phyloP scores from a whole-genome alignment of 2,888 invertebrate genomes.

The Bombylius discolor region DNA sequence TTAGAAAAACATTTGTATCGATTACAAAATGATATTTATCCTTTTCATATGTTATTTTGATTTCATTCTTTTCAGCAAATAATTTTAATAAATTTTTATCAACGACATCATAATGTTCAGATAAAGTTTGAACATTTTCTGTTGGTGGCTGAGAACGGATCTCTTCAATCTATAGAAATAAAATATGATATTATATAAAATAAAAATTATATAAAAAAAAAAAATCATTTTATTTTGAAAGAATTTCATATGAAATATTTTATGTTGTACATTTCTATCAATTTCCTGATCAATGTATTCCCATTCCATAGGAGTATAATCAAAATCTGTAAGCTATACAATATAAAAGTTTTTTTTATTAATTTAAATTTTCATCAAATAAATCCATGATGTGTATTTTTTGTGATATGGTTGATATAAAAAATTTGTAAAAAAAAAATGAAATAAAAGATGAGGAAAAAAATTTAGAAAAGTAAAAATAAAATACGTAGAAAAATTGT shows the following conservation, averaged over 20 bases:
- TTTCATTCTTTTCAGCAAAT: slow-evolving; percentile 15
- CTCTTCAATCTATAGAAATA: not conserved
- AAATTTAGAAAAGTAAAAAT: too few species aligned
- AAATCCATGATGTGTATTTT: too few species aligned
- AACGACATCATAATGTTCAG: slow-evolving; percentile 18
- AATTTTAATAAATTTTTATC: slow-evolving; percentile 22
- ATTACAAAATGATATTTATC: slow-evolving; percentile 34
- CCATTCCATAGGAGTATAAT: slow-evolving; percentile 20
- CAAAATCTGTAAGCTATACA: not conserved
- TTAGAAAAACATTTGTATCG: slow-evolving; percentile 41
- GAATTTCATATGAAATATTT: not conserved
- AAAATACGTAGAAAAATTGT: too few species aligned
- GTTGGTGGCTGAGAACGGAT: not conserved
- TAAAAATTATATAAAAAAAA: too few species aligned
- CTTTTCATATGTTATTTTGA: slow-evolving; percentile 13
- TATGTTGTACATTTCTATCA: not conserved
- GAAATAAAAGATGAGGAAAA: too few species aligned
- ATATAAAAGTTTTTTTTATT: not conserved
- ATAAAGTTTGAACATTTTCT: not conserved
- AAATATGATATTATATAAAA: too few species aligned
- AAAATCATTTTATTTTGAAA: not conserved
- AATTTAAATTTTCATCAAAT: not conserved
- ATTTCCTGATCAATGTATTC: slow-evolving; percentile 7
- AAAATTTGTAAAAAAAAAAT: too few species aligned
- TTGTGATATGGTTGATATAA: too few species aligned